Conservation (phyloP, 2,113 vertebrate genomes). For the Sclerurus mexicanus region DNA sequence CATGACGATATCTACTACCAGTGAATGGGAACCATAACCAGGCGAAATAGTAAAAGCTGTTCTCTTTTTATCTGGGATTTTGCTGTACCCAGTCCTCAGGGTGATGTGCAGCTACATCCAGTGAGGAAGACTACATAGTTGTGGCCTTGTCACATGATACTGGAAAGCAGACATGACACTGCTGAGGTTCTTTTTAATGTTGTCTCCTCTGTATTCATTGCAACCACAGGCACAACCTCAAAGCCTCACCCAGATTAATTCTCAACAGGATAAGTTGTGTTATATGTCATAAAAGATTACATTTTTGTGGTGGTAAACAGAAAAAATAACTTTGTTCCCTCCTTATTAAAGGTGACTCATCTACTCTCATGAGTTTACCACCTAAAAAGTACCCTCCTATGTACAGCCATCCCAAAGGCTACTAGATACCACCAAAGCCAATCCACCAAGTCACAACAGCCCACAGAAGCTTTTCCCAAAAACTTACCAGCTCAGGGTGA, state of each 20-base stretch:
- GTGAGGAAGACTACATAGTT: neutral
- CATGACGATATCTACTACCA: neutral
- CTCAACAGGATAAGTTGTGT: rapidly evolving
- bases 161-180: neutral
- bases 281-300: neutral
- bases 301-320: neutral
- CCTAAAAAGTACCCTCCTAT: neutral
- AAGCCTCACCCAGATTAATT: neutral
- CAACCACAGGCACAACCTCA: neutral
- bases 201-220: neutral
- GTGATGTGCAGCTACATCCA: neutral
- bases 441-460: neutral
- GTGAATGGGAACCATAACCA: neutral
- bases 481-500: slow-evolving; percentile 92
- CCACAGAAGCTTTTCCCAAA: neutral
- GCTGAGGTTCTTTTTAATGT: neutral
- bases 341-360: neutral
- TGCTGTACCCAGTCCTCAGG: neutral
- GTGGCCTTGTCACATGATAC: neutral
- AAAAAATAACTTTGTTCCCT: neutral
- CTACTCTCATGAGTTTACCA: neutral
- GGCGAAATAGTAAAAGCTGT: rapidly evolving
- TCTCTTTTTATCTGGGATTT: neutral
- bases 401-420: neutral
- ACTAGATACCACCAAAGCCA: neutral